A percentile compares a stretch with the other conserved stretches of the same genome.
Conservation (phyloP, 2,888 invertebrate species). For the Lasioglossum oenotherae region DNA sequence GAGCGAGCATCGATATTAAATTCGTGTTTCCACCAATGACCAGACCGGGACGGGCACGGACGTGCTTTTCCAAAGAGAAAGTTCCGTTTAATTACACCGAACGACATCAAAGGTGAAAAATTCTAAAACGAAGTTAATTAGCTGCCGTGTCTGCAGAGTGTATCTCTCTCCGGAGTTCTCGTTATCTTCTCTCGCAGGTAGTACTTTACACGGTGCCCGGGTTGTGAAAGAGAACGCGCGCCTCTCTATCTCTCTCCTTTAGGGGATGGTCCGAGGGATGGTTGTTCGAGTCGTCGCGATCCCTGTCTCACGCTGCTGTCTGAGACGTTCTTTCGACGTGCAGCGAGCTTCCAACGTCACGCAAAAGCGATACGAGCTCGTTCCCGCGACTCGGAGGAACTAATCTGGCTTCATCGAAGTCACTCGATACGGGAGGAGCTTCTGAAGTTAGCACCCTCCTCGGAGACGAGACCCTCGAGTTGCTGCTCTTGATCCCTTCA, state of each 20-base stretch:
- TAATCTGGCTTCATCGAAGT: slow-evolving; percentile 71
- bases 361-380: slow-evolving; percentile 46
- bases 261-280: background rate
- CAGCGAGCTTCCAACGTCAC: slow-evolving; percentile 37
- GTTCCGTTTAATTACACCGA: slow-evolving; percentile 17
- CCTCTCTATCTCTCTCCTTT: background rate
- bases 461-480: slow-evolving; percentile 18
- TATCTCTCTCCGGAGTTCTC: slow-evolving; percentile 9
- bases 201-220: background rate
- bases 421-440: slow-evolving; percentile 56
- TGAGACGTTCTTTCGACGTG: slow-evolving; percentile 32
- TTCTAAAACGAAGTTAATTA: slow-evolving; percentile 36
- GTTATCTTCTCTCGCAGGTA: slow-evolving; percentile 5
- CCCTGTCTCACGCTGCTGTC: background rate
- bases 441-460: slow-evolving; percentile 61
- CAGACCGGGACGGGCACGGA: background rate
- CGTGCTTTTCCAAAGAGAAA: background rate
- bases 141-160: background rate
- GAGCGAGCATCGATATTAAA: background rate
- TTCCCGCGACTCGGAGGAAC: slow-evolving; percentile 47
- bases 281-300: slow-evolving; percentile 4
- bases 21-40: background rate
- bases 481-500: slow-evolving; percentile 39
- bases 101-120: background rate
- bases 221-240: background rate